Percentiles rank a stretch among this genome's conserved stretches.
These are phyloP conservation scores for Steinernema carpocapsae DNA, from an alignment of 2,888 invertebrate genomes.

Conservation along the genomic window DNA sequence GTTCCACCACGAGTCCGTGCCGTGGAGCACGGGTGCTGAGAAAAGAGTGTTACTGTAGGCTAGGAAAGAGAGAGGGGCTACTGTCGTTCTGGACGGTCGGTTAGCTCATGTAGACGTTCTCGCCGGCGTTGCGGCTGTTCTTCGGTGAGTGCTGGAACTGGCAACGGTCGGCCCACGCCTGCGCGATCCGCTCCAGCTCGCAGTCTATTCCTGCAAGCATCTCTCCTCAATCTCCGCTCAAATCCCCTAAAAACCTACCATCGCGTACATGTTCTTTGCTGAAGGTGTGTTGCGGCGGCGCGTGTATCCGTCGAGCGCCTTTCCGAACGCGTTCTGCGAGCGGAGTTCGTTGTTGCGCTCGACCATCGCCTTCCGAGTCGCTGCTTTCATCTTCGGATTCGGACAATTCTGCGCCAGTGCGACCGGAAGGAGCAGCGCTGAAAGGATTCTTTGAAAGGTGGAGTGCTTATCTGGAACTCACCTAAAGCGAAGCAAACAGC, in stretches of 20 bases:
- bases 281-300: slow-evolving; percentile 9
- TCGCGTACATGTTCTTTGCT: slow-evolving; percentile 31
- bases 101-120: slow-evolving; percentile 46
- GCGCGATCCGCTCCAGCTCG: slow-evolving; percentile 46
- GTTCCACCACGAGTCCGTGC: slow-evolving; percentile 48
- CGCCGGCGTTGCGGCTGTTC: slow-evolving; percentile 42
- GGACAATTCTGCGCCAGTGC: background rate
- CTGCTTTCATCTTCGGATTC: background rate
- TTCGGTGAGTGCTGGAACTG: slow-evolving; percentile 44
- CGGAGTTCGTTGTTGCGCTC: slow-evolving; percentile 36
- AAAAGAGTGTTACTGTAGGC: background rate
- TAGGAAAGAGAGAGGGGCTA: background rate
- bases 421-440: too few relatives aligned
- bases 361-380: slow-evolving; percentile 12
- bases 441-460: too few relatives aligned
- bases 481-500: too few relatives aligned
- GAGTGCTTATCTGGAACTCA: too few relatives aligned
- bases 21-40: slow-evolving; percentile 37
- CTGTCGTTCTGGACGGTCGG: background rate
- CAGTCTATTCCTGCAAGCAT: slow-evolving; percentile 42
- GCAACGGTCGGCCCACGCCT: slow-evolving; percentile 47
- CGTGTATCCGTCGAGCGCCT: slow-evolving; percentile 1
- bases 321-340: slow-evolving; percentile 21
- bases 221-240: background rate
- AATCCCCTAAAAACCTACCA: background rate